Base-by-base conservation (phyloP, 2,888 invertebrate genomes). In the Drosophila ochracea region DNA sequence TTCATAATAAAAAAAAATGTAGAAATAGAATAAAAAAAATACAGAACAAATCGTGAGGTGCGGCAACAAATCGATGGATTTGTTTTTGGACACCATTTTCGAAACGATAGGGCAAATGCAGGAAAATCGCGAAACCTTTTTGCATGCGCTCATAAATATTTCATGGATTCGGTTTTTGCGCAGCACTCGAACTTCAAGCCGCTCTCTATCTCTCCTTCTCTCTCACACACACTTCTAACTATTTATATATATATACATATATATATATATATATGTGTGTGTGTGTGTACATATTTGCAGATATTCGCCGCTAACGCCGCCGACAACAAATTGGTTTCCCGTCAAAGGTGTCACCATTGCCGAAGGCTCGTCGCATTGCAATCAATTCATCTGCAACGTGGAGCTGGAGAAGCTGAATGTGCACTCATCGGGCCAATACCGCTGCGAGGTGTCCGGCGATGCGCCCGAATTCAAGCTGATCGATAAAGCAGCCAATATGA, bases 361-460 rank as follows among this genome's bases (percentile, higher is more conserved):
- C 75, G 92, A 91, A 61, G 91, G 92, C 73, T 92, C 93, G 73
- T 92, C 91, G 80, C 92, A 92, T 81, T 93, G 93, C 89, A 93
- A 93, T 90, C 92, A 93, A 90, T 92, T 92, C 85, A 92, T 93
- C 75, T 93, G 93, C 80, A 93, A 92, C 77, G 92, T 93, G 66
- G 93, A 93, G 78, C 83, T 93, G 77, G 92, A 93, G 80, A 91
- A 92, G 70, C 87, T 93, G 39, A 92, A 90, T 70, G 83, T 84
- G 73, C 85, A 91, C 68, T 93, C 93, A 61, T 92, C 92, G 33
- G 95, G 95, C 21, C 94, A 94, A 43, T 95, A 95, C 91, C 93
- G 95, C 62, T 95, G 95, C 89, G 95, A 95, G 91, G 94, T 95
- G 55, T 95, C 95, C 75, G 94, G 94, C 72, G 95, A 95, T 92